Evolutionary conservation across 2,113 vertebrate species (phyloP), one percentile per base, ranked within the genome.

Genomic region (Gulo gulo): DNA sequence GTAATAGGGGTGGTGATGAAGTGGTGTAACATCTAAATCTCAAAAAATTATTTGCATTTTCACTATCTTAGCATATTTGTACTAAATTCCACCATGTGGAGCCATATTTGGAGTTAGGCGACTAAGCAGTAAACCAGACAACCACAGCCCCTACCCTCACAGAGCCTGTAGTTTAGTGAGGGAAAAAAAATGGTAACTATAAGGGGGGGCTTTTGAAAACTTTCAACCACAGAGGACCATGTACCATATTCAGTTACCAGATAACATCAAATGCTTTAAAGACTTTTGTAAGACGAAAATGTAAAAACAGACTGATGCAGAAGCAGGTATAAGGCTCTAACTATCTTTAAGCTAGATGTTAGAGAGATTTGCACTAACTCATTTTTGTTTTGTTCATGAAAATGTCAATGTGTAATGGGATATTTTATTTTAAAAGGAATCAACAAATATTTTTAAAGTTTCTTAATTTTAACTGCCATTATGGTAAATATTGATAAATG

Each of bases 351-450:
- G 7, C 13, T 65, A 95, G 50, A 87, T 11, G 76, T 42, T 82
- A 74, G 79, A 95, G 24, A 97, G 34, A 96, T 73, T 9, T 91
- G 50, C 8, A 92, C 59, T 82, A 89, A 67, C 73, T 89, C 92
- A 67, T 63, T 89, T 90, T 93, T 96, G 47, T 92, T 95, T 71
- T 82, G 36, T 65, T 97, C 42, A 90, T 61, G 42, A 84, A 95
- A 87, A 42, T 78, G 82, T 59, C 45, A 47, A 18, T 59, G n/a
- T 79, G 13, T 50, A 61, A 87, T 91, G 26, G 50, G 26, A 18
- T 21, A 55, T 86, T 45, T 82, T 78, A 81, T 63, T 88, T 69
- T 29, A 24, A 88, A 96, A 71, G 78, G 29, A 88, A 47, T 74
- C 71, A 84, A 52, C 86, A 74, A 92, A 63, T 91, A 74, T 81